Conservation (phyloP, 2,797 vertebrate species). For the Pogonophryne albipinna region DNA sequence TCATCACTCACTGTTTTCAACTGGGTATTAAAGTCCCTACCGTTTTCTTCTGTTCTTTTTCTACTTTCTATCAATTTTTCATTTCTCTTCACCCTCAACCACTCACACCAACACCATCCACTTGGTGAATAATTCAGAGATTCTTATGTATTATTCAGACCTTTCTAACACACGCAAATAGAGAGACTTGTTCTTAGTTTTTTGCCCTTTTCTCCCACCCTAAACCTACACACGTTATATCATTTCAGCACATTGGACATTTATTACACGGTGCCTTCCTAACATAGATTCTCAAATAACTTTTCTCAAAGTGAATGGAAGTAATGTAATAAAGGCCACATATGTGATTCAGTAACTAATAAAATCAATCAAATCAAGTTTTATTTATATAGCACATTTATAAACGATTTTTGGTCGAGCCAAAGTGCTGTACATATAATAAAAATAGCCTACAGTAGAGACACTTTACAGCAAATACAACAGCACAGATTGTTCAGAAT, state of each 20-base stretch:
- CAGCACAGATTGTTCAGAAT: too few species aligned
- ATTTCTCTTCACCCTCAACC: slow-evolving; percentile 27
- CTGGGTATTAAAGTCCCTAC: slow-evolving; percentile 46
- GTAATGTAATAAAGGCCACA: neutral
- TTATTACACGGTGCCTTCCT: slow-evolving; percentile 28
- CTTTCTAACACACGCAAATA: slow-evolving; percentile 20
- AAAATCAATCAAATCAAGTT: too few species aligned
- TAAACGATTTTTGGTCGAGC: too few species aligned
- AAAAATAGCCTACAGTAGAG: too few species aligned
- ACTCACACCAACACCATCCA: slow-evolving; percentile 22
- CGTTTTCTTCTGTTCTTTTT: slow-evolving; percentile 22
- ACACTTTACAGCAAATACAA: too few species aligned
- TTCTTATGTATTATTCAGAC: slow-evolving; percentile 70
- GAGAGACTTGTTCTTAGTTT: slow-evolving; percentile 13
- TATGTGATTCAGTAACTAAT: neutral
- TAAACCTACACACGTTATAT: slow-evolving; percentile 17
- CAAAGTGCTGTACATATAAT: too few species aligned
- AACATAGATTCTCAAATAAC: slow-evolving; percentile 2
- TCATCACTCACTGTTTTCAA: slow-evolving; percentile 57
- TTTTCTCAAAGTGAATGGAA: slow-evolving; percentile 9
- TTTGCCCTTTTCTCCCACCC: neutral
- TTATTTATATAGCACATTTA: too few species aligned
- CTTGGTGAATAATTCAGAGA: slow-evolving; percentile 69
- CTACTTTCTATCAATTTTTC: slow-evolving; percentile 44
- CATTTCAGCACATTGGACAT: slow-evolving; percentile 17